Evolutionary conservation across 2,888 invertebrate species (phyloP).

Genomic region (Augiades crinisus): DNA sequence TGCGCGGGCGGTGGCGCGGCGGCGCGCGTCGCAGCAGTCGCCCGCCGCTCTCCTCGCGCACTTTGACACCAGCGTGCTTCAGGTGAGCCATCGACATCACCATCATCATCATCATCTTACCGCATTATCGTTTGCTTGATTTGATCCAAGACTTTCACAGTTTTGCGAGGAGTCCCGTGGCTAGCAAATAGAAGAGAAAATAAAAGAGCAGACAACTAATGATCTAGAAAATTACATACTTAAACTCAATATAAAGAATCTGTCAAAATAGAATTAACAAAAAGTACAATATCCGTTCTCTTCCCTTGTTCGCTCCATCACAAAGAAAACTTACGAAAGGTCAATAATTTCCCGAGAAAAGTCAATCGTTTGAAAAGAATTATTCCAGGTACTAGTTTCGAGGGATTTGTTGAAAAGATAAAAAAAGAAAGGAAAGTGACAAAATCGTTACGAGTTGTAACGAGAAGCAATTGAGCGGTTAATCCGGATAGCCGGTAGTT

Average conservation of each 20-base stretch:
- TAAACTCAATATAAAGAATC: neutral
- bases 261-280: neutral
- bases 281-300: neutral
- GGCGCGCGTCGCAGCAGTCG: slow-evolving; percentile 67
- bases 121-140: too few species aligned
- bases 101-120: too few species aligned
- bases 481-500: slow-evolving; percentile 24
- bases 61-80: slow-evolving; percentile 88
- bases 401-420: slow-evolving; percentile 9
- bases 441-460: slow-evolving; percentile 27
- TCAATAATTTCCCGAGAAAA: neutral
- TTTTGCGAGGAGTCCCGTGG: too few species aligned
- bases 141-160: too few species aligned
- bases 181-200: too few species aligned
- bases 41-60: slow-evolving; percentile 83
- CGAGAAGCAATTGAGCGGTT: slow-evolving; percentile 31
- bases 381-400: neutral
- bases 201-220: too few species aligned
- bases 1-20: slow-evolving; percentile 57
- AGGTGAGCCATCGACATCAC: slow-evolving; percentile 64
- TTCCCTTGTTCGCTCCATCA: neutral
- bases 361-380: neutral
- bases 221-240: too few species aligned
- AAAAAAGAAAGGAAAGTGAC: slow-evolving; percentile 14
- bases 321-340: too few species aligned